Conservation (phyloP, 2,888 invertebrate genomes). For the Polia nebulosa region DNA sequence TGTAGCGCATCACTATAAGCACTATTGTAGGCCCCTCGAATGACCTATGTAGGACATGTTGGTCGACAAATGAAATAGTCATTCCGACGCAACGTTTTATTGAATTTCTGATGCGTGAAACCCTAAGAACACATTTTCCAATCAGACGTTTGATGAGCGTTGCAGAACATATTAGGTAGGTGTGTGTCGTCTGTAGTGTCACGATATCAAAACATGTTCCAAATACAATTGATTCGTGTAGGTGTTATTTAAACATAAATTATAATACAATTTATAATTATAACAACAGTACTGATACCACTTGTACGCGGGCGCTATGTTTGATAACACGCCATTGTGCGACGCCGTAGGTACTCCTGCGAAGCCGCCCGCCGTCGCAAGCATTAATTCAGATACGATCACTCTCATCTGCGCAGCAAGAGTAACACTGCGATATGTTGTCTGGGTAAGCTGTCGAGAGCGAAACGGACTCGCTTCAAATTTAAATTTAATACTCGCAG, state of each 20-base stretch:
- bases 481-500: background rate
- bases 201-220: slow-evolving; percentile 54
- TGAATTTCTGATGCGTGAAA: slow-evolving; percentile 37
- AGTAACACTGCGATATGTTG: slow-evolving; percentile 46
- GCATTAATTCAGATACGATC: slow-evolving; percentile 36
- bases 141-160: slow-evolving; percentile 31
- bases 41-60: slow-evolving; percentile 27
- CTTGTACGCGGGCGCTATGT: slow-evolving; percentile 46
- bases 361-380: too few relatives aligned
- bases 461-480: background rate
- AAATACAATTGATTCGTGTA: slow-evolving; percentile 62
- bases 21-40: slow-evolving; percentile 26
- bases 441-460: slow-evolving; percentile 35
- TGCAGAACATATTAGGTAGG: slow-evolving; percentile 11
- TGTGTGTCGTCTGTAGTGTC: slow-evolving; percentile 23
- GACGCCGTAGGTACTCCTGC: too few relatives aligned
- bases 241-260: slow-evolving; percentile 63
- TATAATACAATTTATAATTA: slow-evolving; percentile 57
- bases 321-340: slow-evolving; percentile 65
- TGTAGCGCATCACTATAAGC: slow-evolving; percentile 32
- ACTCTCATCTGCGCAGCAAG: slow-evolving; percentile 19
- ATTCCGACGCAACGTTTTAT: slow-evolving; percentile 39
- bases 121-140: slow-evolving; percentile 26
- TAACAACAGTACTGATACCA: slow-evolving; percentile 52
- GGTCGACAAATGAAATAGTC: slow-evolving; percentile 29